Evolutionary conservation across 1,140 invertebrate genomes (phyloP).

Genomic region (Onthophagus taurus): DNA sequence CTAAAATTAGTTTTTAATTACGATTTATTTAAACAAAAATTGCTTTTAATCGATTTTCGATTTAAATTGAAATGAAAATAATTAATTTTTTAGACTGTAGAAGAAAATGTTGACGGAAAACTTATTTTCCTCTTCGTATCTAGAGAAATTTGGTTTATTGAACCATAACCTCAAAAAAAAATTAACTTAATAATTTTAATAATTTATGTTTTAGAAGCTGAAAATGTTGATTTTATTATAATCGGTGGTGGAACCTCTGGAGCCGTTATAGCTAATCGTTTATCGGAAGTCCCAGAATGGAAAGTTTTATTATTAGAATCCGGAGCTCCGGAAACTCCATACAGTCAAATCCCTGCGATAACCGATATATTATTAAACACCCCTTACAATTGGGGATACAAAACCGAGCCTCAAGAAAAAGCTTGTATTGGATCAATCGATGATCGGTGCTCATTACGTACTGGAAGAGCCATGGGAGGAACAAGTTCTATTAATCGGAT

Average conservation of each 20-base stretch:
- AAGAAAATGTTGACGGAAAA: too few species aligned
- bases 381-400: conserved; percentile 69
- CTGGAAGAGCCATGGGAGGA: conserved; percentile 60
- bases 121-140: background rate
- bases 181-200: background rate
- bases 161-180: background rate
- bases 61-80: too few species aligned
- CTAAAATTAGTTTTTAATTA: too few species aligned
- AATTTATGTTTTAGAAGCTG: conserved; percentile 19
- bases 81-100: too few species aligned
- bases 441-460: conserved; percentile 45
- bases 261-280: conserved; percentile 48
- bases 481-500: conserved; percentile 76
- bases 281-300: conserved; percentile 62
- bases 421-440: conserved; percentile 50
- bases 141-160: background rate
- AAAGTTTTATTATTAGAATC: conserved; percentile 65
- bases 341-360: conserved; percentile 63
- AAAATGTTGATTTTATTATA: conserved; percentile 33
- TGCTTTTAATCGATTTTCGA: too few species aligned
- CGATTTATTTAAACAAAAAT: too few species aligned
- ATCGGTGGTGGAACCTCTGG: conserved; percentile 43
- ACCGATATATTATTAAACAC: conserved; percentile 58
- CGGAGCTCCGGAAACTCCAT: conserved; percentile 53
- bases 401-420: conserved; percentile 56